These are phyloP conservation scores for Onychomys arenicola DNA, from an alignment of 2,797 vertebrate species.

Conservation along the genomic window DNA sequence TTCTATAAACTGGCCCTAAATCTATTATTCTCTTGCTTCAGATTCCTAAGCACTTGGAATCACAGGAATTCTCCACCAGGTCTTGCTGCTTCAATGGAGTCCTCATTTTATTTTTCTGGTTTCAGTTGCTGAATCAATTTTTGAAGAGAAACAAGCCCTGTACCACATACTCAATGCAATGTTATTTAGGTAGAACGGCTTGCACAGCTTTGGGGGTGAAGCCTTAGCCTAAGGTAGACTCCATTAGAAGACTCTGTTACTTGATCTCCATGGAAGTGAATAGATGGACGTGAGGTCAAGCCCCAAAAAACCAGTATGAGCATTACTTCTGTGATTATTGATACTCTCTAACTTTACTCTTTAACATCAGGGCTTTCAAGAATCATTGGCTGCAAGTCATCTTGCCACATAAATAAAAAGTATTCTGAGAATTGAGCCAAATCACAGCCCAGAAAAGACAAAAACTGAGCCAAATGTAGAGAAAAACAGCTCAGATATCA, in stretches of 20 bases:
- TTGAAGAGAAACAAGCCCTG: neutral
- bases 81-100: neutral
- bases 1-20: neutral
- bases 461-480: neutral
- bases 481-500: neutral
- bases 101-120: neutral
- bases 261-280: neutral
- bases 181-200: neutral
- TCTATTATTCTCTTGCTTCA: too few relatives aligned
- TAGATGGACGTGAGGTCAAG: neutral
- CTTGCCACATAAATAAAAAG: neutral
- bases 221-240: neutral
- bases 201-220: neutral
- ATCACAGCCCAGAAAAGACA: neutral
- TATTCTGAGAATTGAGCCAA: slow-evolving; percentile 5
- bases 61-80: neutral
- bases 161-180: neutral
- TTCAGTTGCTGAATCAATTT: neutral
- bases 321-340: neutral
- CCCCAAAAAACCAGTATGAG: neutral
- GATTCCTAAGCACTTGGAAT: neutral
- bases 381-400: neutral
- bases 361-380: neutral
- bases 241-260: neutral
- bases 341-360: neutral